Evolutionary conservation across 2,888 invertebrate species (phyloP).

Genomic region (Caenorhabditis zanzibari): DNA sequence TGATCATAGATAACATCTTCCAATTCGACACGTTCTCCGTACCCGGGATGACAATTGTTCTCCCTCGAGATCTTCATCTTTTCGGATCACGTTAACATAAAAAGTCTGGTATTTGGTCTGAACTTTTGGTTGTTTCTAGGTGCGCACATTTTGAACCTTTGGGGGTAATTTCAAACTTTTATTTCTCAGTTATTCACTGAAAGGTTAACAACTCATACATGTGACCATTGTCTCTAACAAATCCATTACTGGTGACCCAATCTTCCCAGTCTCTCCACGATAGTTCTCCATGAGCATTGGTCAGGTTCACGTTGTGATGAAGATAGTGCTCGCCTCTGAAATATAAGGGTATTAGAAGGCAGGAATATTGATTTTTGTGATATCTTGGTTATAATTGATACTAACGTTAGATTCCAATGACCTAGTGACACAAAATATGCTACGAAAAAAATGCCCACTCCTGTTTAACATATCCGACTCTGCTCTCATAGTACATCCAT

Average conservation of each 20-base stretch:
- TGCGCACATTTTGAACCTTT: too few species aligned
- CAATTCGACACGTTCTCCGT: neutral
- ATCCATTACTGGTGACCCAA: constrained; percentile 2
- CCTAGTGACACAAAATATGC: neutral
- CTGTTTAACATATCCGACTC: constrained; percentile 6
- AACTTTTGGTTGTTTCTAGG: neutral
- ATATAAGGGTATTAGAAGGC: neutral
- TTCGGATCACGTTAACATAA: neutral
- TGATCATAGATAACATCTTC: constrained; percentile 10
- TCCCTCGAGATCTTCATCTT: neutral
- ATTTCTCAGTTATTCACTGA: neutral
- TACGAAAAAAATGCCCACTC: neutral
- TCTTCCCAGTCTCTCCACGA: neutral
- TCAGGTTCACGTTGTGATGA: constrained; percentile 10
- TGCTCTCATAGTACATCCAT: constrained; percentile 6
- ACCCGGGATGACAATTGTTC: neutral
- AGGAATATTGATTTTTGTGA: too few species aligned
- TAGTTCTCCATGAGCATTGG: neutral
- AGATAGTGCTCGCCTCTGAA: neutral
- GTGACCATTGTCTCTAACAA: neutral
- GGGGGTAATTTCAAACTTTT: too few species aligned
- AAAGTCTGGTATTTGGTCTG: neutral
- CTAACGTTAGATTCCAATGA: too few species aligned
- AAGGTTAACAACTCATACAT: neutral
- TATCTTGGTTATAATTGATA: too few species aligned